Conservation (phyloP, 2,113 vertebrate genomes). For the Scytalopus superciliaris region DNA sequence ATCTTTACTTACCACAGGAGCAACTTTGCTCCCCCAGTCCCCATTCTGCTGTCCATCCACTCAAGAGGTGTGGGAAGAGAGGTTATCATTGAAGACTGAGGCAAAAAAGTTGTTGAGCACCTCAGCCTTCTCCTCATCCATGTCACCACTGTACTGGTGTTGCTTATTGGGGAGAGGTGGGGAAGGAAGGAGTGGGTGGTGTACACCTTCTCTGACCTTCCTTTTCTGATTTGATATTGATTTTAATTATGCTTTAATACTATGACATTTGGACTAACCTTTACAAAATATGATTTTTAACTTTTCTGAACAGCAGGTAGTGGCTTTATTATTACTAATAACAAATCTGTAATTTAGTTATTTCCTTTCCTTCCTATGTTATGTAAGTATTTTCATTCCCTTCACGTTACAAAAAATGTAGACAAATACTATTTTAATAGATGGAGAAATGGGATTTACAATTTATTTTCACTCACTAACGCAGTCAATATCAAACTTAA, state of each 20-base stretch:
- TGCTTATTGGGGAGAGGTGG: background rate
- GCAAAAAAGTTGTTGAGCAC: background rate
- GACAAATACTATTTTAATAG: background rate
- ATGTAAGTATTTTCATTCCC: background rate
- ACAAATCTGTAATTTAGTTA: background rate
- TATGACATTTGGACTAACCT: constrained; percentile 18
- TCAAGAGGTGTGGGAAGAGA: background rate
- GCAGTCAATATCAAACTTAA: background rate
- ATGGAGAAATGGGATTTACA: background rate
- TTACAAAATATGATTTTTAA: constrained; percentile 20
- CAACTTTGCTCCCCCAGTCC: background rate
- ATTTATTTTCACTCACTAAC: background rate
- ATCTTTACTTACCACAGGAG: background rate
- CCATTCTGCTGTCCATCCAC: background rate
- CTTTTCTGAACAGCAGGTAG: background rate
- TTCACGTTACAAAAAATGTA: background rate
- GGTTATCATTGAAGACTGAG: background rate
- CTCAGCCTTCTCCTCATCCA: background rate
- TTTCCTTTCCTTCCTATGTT: background rate
- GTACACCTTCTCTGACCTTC: background rate
- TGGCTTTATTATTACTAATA: constrained; percentile 9
- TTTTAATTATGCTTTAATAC: constrained; percentile 26
- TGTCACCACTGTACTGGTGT: background rate
- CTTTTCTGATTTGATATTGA: background rate
- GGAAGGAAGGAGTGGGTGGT: background rate